Evolutionary conservation across 2,113 vertebrate genomes (phyloP).

Genomic region (Neodon shergylaensis): DNA sequence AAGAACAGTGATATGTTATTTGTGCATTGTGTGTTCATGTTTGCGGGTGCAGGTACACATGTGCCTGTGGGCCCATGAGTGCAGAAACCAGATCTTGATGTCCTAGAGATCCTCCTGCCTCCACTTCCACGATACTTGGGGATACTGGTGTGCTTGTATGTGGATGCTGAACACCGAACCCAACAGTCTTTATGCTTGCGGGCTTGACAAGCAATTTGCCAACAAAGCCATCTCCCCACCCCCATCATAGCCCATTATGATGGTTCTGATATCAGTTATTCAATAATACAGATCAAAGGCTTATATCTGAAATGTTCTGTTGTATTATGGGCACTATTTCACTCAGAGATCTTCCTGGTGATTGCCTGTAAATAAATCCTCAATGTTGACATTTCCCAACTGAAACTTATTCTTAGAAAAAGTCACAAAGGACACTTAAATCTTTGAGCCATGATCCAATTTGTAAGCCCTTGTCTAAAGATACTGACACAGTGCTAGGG

Average conservation of each 20-base stretch:
- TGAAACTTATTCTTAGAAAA: slow-evolving; percentile 45
- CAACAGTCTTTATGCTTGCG: neutral
- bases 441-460: slow-evolving; percentile 8
- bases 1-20: neutral
- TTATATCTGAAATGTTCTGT: slow-evolving; percentile 3
- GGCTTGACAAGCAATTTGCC: neutral
- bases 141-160: neutral
- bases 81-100: neutral
- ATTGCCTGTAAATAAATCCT: neutral
- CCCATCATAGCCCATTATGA: neutral
- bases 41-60: neutral
- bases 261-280: slow-evolving; percentile 15
- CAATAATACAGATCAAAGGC: neutral
- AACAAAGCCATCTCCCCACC: neutral
- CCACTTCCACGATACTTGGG: neutral
- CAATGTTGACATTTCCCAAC: neutral
- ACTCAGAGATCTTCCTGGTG: neutral
- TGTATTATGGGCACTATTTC: neutral
- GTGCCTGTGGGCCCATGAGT: neutral
- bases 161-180: neutral
- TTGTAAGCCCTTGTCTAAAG: slow-evolving; percentile 44
- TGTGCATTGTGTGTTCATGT: neutral
- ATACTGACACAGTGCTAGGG: neutral
- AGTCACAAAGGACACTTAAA: slow-evolving; percentile 28
- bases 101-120: neutral